phyloP scores from a whole-genome alignment of 2,888 invertebrate species.

The Cyrtodaria siliqua region DNA sequence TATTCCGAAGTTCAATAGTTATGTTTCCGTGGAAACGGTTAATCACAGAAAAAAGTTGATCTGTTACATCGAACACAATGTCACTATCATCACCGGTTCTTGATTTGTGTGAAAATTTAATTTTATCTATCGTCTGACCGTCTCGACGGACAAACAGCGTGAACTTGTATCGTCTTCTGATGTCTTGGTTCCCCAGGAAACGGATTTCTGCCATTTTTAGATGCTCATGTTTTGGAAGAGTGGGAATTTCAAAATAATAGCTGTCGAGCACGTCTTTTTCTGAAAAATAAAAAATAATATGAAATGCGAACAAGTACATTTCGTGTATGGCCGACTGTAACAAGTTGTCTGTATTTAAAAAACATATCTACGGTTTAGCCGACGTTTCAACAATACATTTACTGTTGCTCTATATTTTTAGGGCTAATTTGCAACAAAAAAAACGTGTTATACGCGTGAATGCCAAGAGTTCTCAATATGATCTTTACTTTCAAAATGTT shows the following conservation, averaged over 20 bases:
- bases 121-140: slow-evolving; percentile 34
- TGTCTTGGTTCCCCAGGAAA: slow-evolving; percentile 52
- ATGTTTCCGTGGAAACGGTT: slow-evolving; percentile 72
- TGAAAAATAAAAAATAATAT: too few species aligned
- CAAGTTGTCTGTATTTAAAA: too few species aligned
- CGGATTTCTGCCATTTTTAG: slow-evolving; percentile 76
- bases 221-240: slow-evolving; percentile 70
- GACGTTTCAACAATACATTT: too few species aligned
- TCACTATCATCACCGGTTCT: slow-evolving; percentile 5
- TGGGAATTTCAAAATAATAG: slow-evolving; percentile 66
- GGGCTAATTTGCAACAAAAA: too few species aligned
- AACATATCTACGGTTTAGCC: too few species aligned
- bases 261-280: slow-evolving; percentile 23
- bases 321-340: too few species aligned
- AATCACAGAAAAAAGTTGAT: slow-evolving; percentile 58
- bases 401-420: too few species aligned
- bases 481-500: too few species aligned
- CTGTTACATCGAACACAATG: slow-evolving; percentile 54
- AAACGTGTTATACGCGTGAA: too few species aligned
- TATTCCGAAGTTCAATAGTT: slow-evolving; percentile 22
- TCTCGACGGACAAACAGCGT: slow-evolving; percentile 49
- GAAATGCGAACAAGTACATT: too few species aligned
- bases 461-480: too few species aligned
- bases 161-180: slow-evolving; percentile 21
- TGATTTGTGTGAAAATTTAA: slow-evolving; percentile 10